Evolutionary conservation across 2,113 vertebrate species (phyloP), one percentile per base, ranked within the genome.

Genomic region (Eulacestoma nigropectus): DNA sequence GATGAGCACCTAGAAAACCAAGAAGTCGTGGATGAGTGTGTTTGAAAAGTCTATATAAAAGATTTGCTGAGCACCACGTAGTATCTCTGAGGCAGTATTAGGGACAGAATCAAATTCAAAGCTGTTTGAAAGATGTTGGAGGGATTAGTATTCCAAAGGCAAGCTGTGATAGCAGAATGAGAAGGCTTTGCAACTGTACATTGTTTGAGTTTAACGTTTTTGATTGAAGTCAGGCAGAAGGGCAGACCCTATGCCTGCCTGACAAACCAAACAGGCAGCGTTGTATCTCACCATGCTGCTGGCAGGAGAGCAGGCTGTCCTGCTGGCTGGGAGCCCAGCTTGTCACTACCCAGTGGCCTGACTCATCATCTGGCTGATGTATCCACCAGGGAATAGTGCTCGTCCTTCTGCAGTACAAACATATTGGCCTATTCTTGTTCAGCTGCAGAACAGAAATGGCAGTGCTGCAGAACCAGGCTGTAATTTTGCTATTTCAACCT

Each of bases 361-460:
- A 92, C 65, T 97, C 95, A 92, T 95, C 87, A 49, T 89, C 84
- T 72, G 22, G 32, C 84, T 94, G 86, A 93, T 47, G 25, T 79
- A 70, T 32, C 59, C 56, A 4, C 83, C 33, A 32, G 49, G 57
- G 50, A 84, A 57, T 16, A 33, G n/a, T 55, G 76, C 68, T 87
- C 42, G 27, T 70, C 39, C 59, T 86, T 49, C 84, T 84, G 76
- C 80, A 52, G 3, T 44, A 63, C 72, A 63, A 39, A 55, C 8
- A 3, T 13, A 60, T 25, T 14, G 6, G n/a, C 50, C 67, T 59
- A 16, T 29, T 63, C 88, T 77, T 19, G 20, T 74, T 63, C 42
- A 74, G 72, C 68, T 88, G 72, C 76, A 86, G 50, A 76, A 69
- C 18, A 6, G 75, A 92, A 92, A 80, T 44, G 27, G 37, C 59